These are phyloP conservation scores for Poecilia velifera DNA, from an alignment of 2,797 vertebrate genomes.

Conservation along the genomic window DNA sequence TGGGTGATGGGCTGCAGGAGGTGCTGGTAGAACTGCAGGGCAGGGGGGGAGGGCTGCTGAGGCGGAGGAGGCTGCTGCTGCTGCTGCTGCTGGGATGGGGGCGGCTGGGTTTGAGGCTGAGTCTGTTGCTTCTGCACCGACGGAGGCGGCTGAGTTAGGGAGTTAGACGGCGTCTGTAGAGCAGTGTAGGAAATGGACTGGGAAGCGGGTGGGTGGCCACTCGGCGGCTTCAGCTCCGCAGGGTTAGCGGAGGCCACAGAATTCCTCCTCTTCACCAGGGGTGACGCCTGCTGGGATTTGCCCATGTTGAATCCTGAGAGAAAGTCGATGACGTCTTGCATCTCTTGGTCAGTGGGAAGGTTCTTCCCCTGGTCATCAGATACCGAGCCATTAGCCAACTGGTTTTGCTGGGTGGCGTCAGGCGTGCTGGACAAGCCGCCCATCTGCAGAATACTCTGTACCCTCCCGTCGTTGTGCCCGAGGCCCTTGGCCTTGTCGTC, in stretches of 20 bases:
- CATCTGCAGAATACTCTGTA: conserved; percentile 89
- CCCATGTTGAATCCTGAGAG: conserved; percentile 99
- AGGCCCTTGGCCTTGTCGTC: conserved; percentile 81
- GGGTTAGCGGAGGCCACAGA: conserved; percentile 88
- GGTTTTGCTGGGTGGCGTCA: conserved; percentile 80
- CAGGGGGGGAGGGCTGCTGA: conserved; percentile 78
- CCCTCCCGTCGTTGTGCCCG: conserved; percentile 78
- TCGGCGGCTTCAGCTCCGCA: conserved; percentile 88
- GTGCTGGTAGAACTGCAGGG: conserved; percentile 94
- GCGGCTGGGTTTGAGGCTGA: conserved; percentile 62
- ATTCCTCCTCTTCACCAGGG: conserved; percentile 92
- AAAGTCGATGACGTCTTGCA: conserved; percentile 99
- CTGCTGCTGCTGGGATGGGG: conserved; percentile 65
- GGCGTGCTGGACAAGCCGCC: conserved; percentile 82
- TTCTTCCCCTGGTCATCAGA: conserved; percentile 96
- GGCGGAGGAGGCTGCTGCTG: conserved; percentile 69
- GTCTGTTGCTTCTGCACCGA: conserved; percentile 63
- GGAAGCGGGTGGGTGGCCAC: conserved; percentile 78
- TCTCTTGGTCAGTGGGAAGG: conserved; percentile 97
- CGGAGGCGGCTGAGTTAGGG: conserved; percentile 72
- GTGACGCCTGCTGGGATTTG: conserved; percentile 97
- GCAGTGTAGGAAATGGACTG: conserved; percentile 83
- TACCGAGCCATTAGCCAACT: conserved; percentile 86
- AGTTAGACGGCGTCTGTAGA: conserved; percentile 82
- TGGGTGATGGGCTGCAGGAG: conserved; percentile 92